phyloP scores from a whole-genome alignment of 2,797 vertebrate species.

The Brachyalestes nurse region DNA sequence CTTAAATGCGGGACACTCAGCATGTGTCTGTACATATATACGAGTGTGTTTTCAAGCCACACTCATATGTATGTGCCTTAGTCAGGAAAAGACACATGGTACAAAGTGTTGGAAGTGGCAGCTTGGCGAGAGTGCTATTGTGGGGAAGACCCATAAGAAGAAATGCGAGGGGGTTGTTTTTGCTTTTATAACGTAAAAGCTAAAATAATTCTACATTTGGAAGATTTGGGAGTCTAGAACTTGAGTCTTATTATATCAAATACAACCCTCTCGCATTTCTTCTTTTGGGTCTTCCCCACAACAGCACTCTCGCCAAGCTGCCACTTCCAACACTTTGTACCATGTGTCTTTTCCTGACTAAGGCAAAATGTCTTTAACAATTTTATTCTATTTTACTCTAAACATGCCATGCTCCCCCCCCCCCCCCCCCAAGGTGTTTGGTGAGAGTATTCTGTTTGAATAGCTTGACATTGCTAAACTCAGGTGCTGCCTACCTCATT shows the following conservation, averaged over 20 bases:
- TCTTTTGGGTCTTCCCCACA: not conserved
- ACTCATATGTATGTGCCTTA: no score
- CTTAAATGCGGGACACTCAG: not conserved
- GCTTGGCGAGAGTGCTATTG: not conserved
- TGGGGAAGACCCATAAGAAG: not conserved
- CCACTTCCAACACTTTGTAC: conserved; percentile 19
- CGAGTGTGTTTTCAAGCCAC: no score
- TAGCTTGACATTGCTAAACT: not conserved
- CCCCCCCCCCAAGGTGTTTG: not conserved
- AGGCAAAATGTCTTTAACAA: conserved; percentile 9
- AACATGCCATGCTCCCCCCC: not conserved
- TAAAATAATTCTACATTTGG: no score
- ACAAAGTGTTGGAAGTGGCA: conserved; percentile 24
- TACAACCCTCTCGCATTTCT: not conserved
- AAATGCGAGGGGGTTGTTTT: conserved; percentile 2
- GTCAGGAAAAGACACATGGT: not conserved
- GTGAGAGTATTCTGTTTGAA: conserved; percentile 2
- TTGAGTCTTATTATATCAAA: no score
- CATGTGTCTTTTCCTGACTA: conserved; percentile 1
- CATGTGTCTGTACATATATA: conserved; percentile 7
- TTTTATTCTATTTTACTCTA: conserved; percentile 15
- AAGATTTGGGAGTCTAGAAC: no score
- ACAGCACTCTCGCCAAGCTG: not conserved
- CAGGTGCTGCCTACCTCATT: not conserved
- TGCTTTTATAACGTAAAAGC: no score